A percentile compares a stretch with the other conserved stretches of the same genome.
Evolutionary conservation across 2,797 vertebrate species (phyloP).

Genomic region (Bradypus variegatus): DNA sequence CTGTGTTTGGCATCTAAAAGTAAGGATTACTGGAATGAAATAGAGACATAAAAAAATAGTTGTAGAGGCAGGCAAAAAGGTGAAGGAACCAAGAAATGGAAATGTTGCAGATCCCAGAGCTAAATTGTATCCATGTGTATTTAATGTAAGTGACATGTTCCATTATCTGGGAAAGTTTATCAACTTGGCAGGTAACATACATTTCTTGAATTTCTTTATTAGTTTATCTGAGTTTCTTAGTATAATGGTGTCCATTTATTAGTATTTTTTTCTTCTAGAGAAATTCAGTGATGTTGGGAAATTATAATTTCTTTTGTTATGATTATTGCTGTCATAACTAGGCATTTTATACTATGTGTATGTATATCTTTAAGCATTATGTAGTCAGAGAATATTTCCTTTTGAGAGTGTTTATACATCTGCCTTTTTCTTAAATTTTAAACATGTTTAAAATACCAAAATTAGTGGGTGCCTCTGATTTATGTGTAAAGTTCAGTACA

Average conservation of each 20-base stretch:
- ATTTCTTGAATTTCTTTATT: background rate
- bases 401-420: background rate
- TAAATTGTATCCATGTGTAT: background rate
- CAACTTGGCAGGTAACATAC: background rate
- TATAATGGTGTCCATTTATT: background rate
- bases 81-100: background rate
- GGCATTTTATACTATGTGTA: background rate
- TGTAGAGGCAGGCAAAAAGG: background rate
- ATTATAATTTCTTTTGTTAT: background rate
- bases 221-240: background rate
- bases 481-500: background rate
- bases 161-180: background rate
- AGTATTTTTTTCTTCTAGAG: background rate
- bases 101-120: background rate
- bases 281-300: conserved; percentile 1
- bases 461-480: background rate
- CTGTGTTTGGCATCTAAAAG: conserved; percentile 33
- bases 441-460: background rate
- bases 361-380: background rate
- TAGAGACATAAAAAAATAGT: background rate
- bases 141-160: background rate
- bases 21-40: background rate
- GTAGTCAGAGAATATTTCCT: conserved; percentile 6
- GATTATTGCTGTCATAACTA: background rate
- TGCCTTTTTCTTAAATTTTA: conserved; percentile 3